These are phyloP conservation scores for Trididemnum clinides DNA, from an alignment of 23 tunicate species.

Conservation along the genomic window DNA sequence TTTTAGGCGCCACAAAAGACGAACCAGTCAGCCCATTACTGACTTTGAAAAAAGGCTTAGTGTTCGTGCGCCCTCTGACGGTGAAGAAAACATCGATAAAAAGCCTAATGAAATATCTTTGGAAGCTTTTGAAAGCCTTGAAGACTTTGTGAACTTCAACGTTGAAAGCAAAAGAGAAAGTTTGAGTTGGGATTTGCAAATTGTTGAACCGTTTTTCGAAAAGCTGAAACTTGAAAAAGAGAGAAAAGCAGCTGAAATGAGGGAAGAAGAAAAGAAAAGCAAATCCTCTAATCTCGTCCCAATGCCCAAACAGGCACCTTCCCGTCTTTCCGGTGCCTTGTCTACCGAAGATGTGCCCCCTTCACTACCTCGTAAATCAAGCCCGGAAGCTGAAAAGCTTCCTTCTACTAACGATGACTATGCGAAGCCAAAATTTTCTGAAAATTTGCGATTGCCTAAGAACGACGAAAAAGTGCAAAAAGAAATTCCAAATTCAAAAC, in stretches of 20 bases:
- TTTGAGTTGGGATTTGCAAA: conserved; percentile 87
- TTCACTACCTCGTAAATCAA: too few relatives aligned
- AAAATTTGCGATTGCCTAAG: background rate
- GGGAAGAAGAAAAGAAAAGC: background rate
- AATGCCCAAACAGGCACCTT: background rate
- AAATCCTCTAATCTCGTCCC: background rate
- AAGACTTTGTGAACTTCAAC: conserved; percentile 65
- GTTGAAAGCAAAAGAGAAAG: conserved; percentile 64
- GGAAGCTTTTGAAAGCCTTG: conserved; percentile 36
- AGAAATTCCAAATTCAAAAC: background rate
- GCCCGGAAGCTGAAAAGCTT: background rate
- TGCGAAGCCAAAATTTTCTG: background rate
- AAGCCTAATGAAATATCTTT: background rate
- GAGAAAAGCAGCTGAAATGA: background rate
- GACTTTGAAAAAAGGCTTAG: conserved; percentile 31
- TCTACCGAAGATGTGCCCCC: background rate
- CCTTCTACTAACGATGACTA: background rate
- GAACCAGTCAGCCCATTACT: conserved; percentile 78
- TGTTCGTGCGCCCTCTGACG: conserved; percentile 9
- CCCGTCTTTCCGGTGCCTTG: background rate
- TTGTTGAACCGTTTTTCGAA: conserved; percentile 82
- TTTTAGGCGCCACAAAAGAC: conserved; percentile 65
- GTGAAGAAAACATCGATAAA: background rate
- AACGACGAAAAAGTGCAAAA: background rate
- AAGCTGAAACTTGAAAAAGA: conserved; percentile 43